Base-by-base conservation (phyloP, 2,797 vertebrate genomes). In the Phaenicophaeus curvirostris region DNA sequence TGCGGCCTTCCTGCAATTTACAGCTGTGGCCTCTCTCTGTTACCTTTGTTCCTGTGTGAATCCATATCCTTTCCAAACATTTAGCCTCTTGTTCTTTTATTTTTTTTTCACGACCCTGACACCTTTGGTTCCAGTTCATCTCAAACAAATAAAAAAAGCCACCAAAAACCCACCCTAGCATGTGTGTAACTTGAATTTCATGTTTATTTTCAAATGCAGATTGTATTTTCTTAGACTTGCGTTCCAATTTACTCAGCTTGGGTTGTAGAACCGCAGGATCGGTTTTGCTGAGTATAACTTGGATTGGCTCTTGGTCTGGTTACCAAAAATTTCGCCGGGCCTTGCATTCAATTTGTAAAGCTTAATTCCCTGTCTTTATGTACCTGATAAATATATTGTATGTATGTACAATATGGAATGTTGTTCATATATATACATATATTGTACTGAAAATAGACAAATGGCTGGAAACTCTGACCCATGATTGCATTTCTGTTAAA, bases 401-500 rank as follows among this genome's bases (percentile, higher is more conserved):
- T 98, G 68, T 90, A 93, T 95, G 97, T 98, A 97, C 97, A 97
- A 97, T 97, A 97, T 96, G 97, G 94, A 66, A 90, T 68, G 89
- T 97, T 95, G 85, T 87, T 82, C 95, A 86, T 89, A 93, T 96
- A 94, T 97, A 94, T 94, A 95, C 85, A 92, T 95, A 96, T 93
- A 96, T 96, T 90, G 85, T 91, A 86, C 72, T 83, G 78, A 18
- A 42, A 9, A 28, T 54, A 93, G 90, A 94, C 95, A 97, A 97
- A 97, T 97, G 97, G 94, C 97, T 97, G 97, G 97, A 98, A 97
- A 97, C 92, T 97, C 95, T 96, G 97, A 97, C 93, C 95, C 96
- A 94, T 87, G 78, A 96, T 94, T 98, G 92, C 97, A 96, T 98
- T 98, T 97, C 96, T 98, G 97, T 98, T 98, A 96, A 97, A 93